phyloP scores from a whole-genome alignment of 1,140 invertebrate genomes.

The Subanguina moxae region DNA sequence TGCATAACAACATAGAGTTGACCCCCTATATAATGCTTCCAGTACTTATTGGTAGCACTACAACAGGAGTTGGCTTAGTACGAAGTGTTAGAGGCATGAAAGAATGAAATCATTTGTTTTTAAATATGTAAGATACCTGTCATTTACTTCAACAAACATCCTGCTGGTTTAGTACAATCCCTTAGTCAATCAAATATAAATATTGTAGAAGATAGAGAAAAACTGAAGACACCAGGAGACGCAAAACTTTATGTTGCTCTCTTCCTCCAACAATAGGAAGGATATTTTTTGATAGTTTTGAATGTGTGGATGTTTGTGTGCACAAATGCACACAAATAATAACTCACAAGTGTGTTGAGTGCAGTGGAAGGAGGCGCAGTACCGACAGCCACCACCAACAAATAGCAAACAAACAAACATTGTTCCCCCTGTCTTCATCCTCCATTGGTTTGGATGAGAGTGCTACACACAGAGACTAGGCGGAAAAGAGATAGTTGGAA shows the following conservation, averaged over 20 bases:
- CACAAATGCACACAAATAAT: neutral
- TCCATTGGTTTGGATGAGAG: neutral
- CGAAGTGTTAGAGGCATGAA: conserved; percentile 10
- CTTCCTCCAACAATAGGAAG: no score
- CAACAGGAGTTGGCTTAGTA: no score
- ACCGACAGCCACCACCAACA: neutral
- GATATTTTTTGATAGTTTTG: conserved; percentile 1
- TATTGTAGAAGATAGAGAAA: no score
- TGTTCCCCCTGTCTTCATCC: neutral
- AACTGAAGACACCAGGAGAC: no score
- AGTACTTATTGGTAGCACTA: no score
- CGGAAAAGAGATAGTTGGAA: no score
- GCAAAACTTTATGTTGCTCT: no score
- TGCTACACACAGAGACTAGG: no score
- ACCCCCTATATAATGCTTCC: no score
- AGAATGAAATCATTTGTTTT: conserved; percentile 14
- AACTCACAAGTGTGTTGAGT: neutral
- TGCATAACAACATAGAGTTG: no score
- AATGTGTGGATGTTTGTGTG: conserved; percentile 8
- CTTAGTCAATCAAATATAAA: conserved; percentile 3
- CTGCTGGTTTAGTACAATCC: neutral
- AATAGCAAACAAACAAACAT: conserved; percentile 2
- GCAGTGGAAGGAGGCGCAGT: neutral
- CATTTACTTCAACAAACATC: neutral
- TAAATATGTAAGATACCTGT: conserved; percentile 7